These are phyloP conservation scores for Clarias batrachus DNA, from an alignment of 2,113 vertebrate genomes.

Conservation along the genomic window DNA sequence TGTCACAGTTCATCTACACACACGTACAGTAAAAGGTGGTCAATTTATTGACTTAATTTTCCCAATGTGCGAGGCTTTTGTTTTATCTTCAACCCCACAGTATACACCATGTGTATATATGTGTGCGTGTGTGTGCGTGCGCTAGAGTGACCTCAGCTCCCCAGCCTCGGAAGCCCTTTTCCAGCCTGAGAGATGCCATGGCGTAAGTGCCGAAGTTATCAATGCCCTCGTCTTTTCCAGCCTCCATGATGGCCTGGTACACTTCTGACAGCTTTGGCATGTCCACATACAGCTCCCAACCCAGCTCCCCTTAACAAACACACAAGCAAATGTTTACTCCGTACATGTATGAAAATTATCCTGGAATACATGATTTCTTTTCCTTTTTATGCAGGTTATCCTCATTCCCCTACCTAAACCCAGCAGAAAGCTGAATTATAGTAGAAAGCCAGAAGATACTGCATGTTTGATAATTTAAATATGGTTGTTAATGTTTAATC, in stretches of 20 bases:
- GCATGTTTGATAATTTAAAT: too few species aligned
- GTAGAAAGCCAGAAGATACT: too few species aligned
- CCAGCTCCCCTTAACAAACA: conserved; percentile 84
- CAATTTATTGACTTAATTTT: too few species aligned
- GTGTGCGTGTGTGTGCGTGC: conserved; percentile 1
- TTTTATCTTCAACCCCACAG: neutral
- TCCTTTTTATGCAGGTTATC: neutral
- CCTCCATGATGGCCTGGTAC: conserved; percentile 84
- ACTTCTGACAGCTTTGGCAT: conserved; percentile 79
- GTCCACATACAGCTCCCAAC: conserved; percentile 92
- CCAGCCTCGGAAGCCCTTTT: conserved; percentile 96
- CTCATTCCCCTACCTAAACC: neutral
- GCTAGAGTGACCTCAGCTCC: conserved; percentile 85
- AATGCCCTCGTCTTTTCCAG: conserved; percentile 87
- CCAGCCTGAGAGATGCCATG: conserved; percentile 85
- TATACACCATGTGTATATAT: neutral
- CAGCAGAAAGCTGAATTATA: too few species aligned
- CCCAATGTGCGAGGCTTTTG: too few species aligned
- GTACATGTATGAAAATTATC: neutral
- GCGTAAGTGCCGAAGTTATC: conserved; percentile 93
- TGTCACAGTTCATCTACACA: conserved; percentile 96
- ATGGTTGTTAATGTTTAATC: too few species aligned
- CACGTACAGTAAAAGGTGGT: conserved; percentile 14
- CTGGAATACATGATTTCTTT: neutral
- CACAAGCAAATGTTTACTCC: conserved; percentile 1